These are phyloP conservation scores for Ramazzottius varieornatus DNA, from an alignment of 2,888 invertebrate species.

Conservation along the genomic window DNA sequence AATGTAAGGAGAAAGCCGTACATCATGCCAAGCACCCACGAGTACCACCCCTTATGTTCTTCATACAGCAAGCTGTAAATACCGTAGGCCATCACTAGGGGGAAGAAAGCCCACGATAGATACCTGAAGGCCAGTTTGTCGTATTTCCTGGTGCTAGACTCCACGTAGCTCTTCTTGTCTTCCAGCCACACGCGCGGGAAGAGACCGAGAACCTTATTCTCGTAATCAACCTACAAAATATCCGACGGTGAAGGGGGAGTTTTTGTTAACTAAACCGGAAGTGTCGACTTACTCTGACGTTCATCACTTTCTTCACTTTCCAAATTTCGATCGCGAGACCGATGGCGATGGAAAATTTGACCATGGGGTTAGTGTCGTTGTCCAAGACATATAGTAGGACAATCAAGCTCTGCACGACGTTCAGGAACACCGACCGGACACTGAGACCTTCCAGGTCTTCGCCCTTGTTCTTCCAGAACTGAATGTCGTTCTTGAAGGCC, in stretches of 20 bases:
- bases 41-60: constrained; percentile 98
- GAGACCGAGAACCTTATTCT: constrained; percentile 43
- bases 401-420: constrained; percentile 81
- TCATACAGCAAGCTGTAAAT: constrained; percentile 75
- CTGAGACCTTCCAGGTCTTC: constrained; percentile 88
- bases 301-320: constrained; percentile 74
- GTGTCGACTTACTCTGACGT: constrained; percentile 22
- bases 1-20: constrained; percentile 94
- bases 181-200: constrained; percentile 52
- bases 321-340: constrained; percentile 87
- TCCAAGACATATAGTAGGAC: constrained; percentile 87
- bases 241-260: background rate
- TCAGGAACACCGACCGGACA: constrained; percentile 89
- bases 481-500: constrained; percentile 97
- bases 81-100: constrained; percentile 69
- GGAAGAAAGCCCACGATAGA: constrained; percentile 81
- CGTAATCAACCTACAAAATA: constrained; percentile 35
- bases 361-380: constrained; percentile 90
- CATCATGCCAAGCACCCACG: constrained; percentile 76
- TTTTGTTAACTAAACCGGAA: too few relatives aligned
- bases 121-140: constrained; percentile 78
- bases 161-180: constrained; percentile 86
- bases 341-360: constrained; percentile 71
- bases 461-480: constrained; percentile 83
- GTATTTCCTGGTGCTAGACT: constrained; percentile 72